Evolutionary conservation across 2,888 invertebrate species (phyloP).

Genomic region (Emesis russula): DNA sequence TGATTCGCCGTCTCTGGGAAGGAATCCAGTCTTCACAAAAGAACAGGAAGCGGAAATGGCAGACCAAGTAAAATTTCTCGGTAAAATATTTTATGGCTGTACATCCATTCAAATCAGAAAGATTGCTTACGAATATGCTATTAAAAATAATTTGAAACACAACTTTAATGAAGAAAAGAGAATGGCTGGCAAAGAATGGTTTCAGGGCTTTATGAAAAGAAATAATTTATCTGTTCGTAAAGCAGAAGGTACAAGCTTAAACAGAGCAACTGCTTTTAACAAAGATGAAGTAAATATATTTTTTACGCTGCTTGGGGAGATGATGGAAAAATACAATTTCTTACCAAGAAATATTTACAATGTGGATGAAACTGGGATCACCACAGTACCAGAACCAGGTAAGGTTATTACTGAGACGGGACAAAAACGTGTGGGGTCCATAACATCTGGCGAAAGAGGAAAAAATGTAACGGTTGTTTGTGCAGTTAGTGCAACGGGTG

Average conservation of each 20-base stretch:
- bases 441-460: slow-evolving; percentile 91
- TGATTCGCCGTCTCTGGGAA: not conserved
- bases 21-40: not conserved
- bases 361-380: slow-evolving; percentile 92
- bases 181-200: slow-evolving; percentile 60
- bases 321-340: slow-evolving; percentile 87
- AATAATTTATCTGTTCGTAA: slow-evolving; percentile 64
- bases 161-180: not conserved
- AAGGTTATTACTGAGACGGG: slow-evolving; percentile 91
- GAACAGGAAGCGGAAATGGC: not conserved
- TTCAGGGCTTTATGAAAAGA: slow-evolving; percentile 79
- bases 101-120: not conserved
- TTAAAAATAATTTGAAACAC: not conserved
- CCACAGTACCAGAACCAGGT: slow-evolving; percentile 89
- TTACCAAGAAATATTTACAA: slow-evolving; percentile 90
- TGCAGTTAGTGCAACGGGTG: not conserved
- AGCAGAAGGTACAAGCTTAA: slow-evolving; percentile 77
- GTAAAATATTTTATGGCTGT: not conserved
- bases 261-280: slow-evolving; percentile 88
- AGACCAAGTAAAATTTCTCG: not conserved
- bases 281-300: slow-evolving; percentile 73
- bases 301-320: slow-evolving; percentile 79
- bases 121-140: not conserved
- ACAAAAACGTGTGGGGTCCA: slow-evolving; percentile 88
- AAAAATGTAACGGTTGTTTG: slow-evolving; percentile 90